Base-by-base conservation (phyloP, 1,140 invertebrate species). In the Maniola jurtina region DNA sequence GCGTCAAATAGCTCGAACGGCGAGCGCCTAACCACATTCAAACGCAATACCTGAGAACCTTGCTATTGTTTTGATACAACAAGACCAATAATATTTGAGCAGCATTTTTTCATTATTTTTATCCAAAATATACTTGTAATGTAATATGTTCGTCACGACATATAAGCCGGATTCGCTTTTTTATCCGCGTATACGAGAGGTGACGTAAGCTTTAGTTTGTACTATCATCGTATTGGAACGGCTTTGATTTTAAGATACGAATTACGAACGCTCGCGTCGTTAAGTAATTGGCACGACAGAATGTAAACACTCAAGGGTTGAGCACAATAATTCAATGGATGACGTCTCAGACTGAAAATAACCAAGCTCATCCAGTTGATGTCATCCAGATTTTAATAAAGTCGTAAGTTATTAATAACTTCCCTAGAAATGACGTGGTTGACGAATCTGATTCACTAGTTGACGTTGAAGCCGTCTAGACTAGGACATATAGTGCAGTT, bases 91-190 rank as follows among this genome's bases (percentile, higher is more conserved):
- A 61, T 34, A 35, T 64, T 59, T 57, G 57, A 54, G 57, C 42
- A 59, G 65, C 62, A 73, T 54, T 59, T 69, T 50, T 66, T 70
- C 35, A 64, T 74, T 69, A 52, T 54, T 72, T 77, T 76, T 74
- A 64, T 66, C 65, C 64, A 77, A 70, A 76, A 38, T 5, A 25
- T 4, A 25, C 25, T 25, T 25, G 25, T 25, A 25, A 38, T 40
- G 40, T 83, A 83, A 77, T 74, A 71, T 75, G 75, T 66, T 72
- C 68, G 73, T 83, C 78, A 81, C 78, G 78, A 80, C 66, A 52
- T 69, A 69, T 69, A 73, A 89, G 80, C 82, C 84, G 84, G 86
- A 87, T 87, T 76, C 78, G 72, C 57, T 72, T 81, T 83, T 85
- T 84, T 82, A 73, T 80, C 70, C 67, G 77, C 79, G 74, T 65